Percentiles rank a stretch among this genome's conserved stretches.
Evolutionary conservation across 2,113 vertebrate species (phyloP).

Genomic region (Ceyx margarethae): DNA sequence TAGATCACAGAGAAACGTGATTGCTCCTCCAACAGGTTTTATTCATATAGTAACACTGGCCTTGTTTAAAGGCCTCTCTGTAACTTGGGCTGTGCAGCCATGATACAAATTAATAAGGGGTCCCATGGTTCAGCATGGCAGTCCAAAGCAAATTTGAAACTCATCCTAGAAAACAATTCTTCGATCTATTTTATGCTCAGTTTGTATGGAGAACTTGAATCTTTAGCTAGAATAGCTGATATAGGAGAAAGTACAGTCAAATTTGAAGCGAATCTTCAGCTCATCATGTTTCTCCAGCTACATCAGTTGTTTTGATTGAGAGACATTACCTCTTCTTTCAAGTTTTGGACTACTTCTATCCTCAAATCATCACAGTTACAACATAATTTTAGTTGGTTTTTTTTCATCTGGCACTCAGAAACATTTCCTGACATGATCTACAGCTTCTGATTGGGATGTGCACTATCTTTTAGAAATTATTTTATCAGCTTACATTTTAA

Average conservation of each 20-base stretch:
- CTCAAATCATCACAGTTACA: background rate
- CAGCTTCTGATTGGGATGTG: background rate
- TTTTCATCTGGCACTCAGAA: background rate
- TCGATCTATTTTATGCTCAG: background rate
- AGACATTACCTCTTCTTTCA: background rate
- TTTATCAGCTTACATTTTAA: background rate
- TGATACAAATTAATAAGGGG: background rate
- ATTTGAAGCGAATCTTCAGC: background rate
- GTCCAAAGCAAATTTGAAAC: background rate
- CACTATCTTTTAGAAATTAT: background rate
- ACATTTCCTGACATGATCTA: background rate
- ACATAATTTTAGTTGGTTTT: background rate
- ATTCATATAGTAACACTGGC: background rate
- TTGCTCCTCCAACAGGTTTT: background rate
- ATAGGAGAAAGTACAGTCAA: background rate
- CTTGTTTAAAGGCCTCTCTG: background rate
- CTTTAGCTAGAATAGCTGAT: background rate
- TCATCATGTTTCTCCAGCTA: background rate
- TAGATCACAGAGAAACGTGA: background rate
- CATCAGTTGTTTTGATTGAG: background rate
- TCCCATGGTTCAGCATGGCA: accelerated
- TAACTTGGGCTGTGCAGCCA: background rate
- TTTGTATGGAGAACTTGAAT: background rate
- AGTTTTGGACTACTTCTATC: background rate
- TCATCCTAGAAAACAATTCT: background rate